Base-by-base conservation (phyloP, 2,888 invertebrate species). In the Nomada fucata region DNA sequence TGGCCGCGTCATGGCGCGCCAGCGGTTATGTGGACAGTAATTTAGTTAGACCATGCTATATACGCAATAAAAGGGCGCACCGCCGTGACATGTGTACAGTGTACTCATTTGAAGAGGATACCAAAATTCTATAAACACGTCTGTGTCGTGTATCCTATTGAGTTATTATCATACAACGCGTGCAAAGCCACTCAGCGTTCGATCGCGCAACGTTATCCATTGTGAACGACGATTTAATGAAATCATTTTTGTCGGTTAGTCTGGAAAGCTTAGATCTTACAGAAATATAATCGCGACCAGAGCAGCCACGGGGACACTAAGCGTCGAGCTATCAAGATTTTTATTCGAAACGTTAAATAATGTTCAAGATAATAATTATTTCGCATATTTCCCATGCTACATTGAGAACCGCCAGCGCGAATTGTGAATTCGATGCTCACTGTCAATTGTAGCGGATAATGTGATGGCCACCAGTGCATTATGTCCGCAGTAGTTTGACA, bases 41-140 rank as follows among this genome's bases (percentile, higher is more conserved):
- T 89, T 89, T 88, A 85, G 86, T 89, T 89, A 89, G 87, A 89
- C 83, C 87, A 81, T 87, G 81, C 88, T 83, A 81, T 83, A 86
- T 81, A 81, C 73, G 81, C 84, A 86, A 89, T 89, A 86, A 86
- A 89, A 89, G 79, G 86, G 72, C 76, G 80, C 78, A 61, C 81
- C 73, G 70, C 60, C 60, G 57, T 76, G 36, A 36, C 36, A 36
- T 36, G 72, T 74, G 68, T 68, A 71, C 65, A 79, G 67, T 65
- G 71, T 60, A 75, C 69, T 69, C 71, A 79, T 82, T 77, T 76
- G 61, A 52, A 60, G 63, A 60, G 76, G 63, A 59, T 79, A 26
- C 67, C 55, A 70, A 83, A 84, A 87, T 87, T 79, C 73, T 76
- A 70, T 77, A 79, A 69, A 64, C 74, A 74, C 61, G 59, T 70